Conservation (phyloP, 64 coral and sea anemone genomes). For the Stylophora pistillata region DNA sequence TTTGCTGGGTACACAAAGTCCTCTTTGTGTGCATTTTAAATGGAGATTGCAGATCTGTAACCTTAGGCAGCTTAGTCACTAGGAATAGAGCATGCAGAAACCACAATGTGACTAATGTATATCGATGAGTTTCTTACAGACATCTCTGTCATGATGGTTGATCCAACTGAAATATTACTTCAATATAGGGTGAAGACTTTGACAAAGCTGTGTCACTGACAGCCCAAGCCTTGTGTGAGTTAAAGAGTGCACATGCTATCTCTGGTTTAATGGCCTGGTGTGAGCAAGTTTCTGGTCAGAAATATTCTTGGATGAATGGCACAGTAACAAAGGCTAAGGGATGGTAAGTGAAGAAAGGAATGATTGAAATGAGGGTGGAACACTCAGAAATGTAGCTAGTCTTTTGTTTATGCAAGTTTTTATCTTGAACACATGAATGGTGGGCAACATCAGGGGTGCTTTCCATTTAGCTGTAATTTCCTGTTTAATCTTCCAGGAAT, state of each 20-base stretch:
- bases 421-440: no score
- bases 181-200: constrained; percentile 84
- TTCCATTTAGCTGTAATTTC: no score
- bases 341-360: constrained; percentile 56
- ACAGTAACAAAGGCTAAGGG: constrained; percentile 86
- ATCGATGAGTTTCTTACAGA: not conserved
- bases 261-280: constrained; percentile 86
- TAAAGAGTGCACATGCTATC: constrained; percentile 89
- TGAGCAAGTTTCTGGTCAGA: constrained; percentile 68
- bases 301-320: constrained; percentile 83
- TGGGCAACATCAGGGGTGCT: no score
- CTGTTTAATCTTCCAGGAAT: no score
- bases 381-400: not conserved
- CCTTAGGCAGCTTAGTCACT: no score
- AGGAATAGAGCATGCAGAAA: no score
- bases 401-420: not conserved
- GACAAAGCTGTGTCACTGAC: constrained; percentile 65
- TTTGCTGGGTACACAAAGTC: no score
- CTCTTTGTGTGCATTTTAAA: no score
- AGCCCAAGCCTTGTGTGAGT: constrained; percentile 90
- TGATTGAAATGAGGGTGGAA: not conserved
- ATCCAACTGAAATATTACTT: not conserved
- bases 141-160: not conserved
- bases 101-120: no score
- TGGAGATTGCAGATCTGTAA: no score